A percentile compares a stretch with the other conserved stretches of the same genome.
Conservation (phyloP, 1,140 invertebrate genomes). For the Drosophila guanche region DNA sequence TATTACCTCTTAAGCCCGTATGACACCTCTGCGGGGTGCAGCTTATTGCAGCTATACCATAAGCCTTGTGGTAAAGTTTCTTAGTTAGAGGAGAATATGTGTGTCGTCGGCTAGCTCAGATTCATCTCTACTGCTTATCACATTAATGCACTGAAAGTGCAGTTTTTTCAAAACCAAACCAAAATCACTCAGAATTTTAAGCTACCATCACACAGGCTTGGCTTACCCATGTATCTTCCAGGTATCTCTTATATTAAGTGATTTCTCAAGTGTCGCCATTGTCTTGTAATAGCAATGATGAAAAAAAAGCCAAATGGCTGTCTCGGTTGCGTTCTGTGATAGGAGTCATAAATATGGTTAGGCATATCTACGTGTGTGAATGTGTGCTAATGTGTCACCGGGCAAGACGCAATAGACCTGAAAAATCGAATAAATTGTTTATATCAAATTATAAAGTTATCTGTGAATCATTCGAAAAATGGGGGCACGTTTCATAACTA, state of each 20-base stretch:
- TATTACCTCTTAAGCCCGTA: conserved; percentile 18
- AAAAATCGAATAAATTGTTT: conserved; percentile 32
- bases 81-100: no score
- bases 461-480: conserved; percentile 29
- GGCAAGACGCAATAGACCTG: conserved; percentile 41
- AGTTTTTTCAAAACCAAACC: no score
- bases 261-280: conserved; percentile 59
- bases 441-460: conserved; percentile 37
- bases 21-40: no score
- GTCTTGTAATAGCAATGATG: conserved; percentile 31
- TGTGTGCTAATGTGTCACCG: conserved; percentile 29
- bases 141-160: no score
- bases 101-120: no score
- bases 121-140: no score
- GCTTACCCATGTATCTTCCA: no score
- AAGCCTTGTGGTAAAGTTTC: no score
- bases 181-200: no score
- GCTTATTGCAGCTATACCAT: no score
- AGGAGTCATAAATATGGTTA: conserved; percentile 31
- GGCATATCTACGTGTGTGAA: not conserved
- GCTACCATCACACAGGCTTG: no score
- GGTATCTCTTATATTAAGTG: conserved; percentile 57
- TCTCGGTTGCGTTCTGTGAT: conserved; percentile 26
- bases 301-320: conserved; percentile 51
- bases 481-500: conserved; percentile 30